Conservation (phyloP, 2,888 invertebrate genomes). For the Eilema sororculum region DNA sequence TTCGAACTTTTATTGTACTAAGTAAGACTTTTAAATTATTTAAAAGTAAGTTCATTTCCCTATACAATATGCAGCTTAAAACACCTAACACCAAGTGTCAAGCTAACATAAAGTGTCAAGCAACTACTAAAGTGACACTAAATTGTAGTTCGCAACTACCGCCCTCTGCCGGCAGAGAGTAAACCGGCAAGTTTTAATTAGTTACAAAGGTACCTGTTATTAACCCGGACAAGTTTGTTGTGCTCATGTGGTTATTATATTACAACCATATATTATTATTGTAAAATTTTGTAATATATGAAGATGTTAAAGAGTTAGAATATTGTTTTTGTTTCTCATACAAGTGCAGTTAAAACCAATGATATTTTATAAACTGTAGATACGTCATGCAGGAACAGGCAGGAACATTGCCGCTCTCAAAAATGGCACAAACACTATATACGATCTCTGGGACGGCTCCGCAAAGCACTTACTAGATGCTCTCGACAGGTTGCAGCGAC, state of each 20-base stretch:
- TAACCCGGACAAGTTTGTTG: conserved; percentile 24
- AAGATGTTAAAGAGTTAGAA: not conserved
- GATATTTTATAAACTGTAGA: no score
- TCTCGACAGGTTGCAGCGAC: no score
- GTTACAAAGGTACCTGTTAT: conserved; percentile 42
- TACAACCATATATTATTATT: conserved; percentile 5
- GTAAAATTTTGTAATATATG: conserved; percentile 5
- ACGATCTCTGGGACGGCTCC: no score
- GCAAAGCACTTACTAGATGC: no score
- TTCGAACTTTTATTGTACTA: no score
- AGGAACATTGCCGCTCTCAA: no score
- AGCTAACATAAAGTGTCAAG: not conserved
- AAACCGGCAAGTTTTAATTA: conserved; percentile 52
- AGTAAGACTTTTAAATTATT: no score
- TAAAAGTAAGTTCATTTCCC: not conserved
- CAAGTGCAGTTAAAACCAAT: no score
- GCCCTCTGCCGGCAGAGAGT: conserved; percentile 36
- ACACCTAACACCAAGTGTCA: conserved; percentile 47
- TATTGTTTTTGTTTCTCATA: no score
- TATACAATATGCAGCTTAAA: not conserved
- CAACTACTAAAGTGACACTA: conserved; percentile 26
- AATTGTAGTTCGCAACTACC: conserved; percentile 24
- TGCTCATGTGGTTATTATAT: conserved; percentile 6
- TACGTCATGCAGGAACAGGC: no score
- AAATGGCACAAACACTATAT: no score